Evolutionary conservation across 2,797 vertebrate genomes (phyloP), one percentile per base, ranked within the genome.

Genomic region (Pristis pectinata): DNA sequence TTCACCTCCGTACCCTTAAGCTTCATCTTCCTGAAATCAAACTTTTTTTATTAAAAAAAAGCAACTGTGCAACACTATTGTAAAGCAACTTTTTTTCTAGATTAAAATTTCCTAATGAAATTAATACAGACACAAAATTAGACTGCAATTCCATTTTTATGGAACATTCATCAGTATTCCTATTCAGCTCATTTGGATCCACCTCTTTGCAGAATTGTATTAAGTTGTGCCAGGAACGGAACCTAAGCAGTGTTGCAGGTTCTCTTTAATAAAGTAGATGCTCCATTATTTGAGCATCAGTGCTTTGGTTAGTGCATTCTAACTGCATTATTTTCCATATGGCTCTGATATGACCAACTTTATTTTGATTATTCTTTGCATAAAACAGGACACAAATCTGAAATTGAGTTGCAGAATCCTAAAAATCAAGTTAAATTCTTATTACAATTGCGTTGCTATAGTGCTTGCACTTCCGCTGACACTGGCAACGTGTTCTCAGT

Each of bases 371-470:
- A 41, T 91, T 91, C n/a, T 61, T 61, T 67, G 19, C 61, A 91
- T 37, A 41, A 64, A 91, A 67, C 59, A 91, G 59, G 59, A 91
- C 61, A 67, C 64, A n/a, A 64, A 91, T 91, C 67, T 64, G 87
- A 91, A 67, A 91, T 91, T 22, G 87, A 91, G 61, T 91, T 91
- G 87, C 17, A 61, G 5, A 41, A 37, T 67, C 61, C 61, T 89
- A n/a, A 67, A 49, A 91, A 91, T 91, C 24, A 10, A 91, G n/a
- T 91, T 91, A 37, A 64, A 89, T 89, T 85, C n/a, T 89, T 61
- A 89, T 64, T 89, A 89, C 56, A 89, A 91, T 91, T 91, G 17
- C 15, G 87, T 91, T 91, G 59, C 59, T 61, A 89, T 89, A 89
- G 56, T 37, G 59, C 30, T 91, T 64, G 59, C 61, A 91, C 19